phyloP scores from a whole-genome alignment of 2,797 vertebrate species.

The Neoniphon sammara region DNA sequence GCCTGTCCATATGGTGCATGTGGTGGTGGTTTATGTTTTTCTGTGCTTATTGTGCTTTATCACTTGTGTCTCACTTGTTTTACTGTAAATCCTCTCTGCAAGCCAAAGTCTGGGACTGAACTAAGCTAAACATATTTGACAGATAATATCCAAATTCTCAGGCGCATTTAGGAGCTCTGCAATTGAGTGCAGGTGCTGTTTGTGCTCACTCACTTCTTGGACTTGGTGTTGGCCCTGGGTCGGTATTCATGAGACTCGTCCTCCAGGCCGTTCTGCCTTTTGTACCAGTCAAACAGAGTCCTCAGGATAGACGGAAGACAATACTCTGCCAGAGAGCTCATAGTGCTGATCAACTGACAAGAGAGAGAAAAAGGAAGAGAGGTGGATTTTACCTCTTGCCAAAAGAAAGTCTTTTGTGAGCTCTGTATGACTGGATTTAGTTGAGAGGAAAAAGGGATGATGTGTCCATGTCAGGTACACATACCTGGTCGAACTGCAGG shows the following conservation, averaged over 20 bases:
- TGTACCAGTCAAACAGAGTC: slow-evolving; percentile 99
- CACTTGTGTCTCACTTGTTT: no score
- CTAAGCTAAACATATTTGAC: neutral
- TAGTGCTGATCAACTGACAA: slow-evolving; percentile 93
- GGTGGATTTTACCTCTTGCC: neutral
- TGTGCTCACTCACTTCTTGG: slow-evolving; percentile 88
- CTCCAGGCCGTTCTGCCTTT: slow-evolving; percentile 97
- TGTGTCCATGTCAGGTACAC: slow-evolving; percentile 42
- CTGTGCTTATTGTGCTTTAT: no score
- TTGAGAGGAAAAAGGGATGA: neutral
- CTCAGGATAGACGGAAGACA: slow-evolving; percentile 96
- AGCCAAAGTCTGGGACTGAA: no score
- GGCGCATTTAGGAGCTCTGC: neutral
- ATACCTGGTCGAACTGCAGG: slow-evolving; percentile 97
- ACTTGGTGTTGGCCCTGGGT: slow-evolving; percentile 97
- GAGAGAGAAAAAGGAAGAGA: neutral
- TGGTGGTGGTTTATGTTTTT: neutral
- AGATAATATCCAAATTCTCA: neutral
- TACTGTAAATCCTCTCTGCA: no score
- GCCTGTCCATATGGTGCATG: neutral
- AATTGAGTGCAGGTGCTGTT: neutral
- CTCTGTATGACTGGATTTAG: neutral
- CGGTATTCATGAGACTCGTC: slow-evolving; percentile 98
- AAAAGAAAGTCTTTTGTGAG: slow-evolving; percentile 4
- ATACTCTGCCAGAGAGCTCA: slow-evolving; percentile 98